A percentile compares a stretch with the other conserved stretches of the same genome.
These are phyloP conservation scores for Procapra przewalskii DNA, from an alignment of 2,113 vertebrate species.

Conservation along the genomic window DNA sequence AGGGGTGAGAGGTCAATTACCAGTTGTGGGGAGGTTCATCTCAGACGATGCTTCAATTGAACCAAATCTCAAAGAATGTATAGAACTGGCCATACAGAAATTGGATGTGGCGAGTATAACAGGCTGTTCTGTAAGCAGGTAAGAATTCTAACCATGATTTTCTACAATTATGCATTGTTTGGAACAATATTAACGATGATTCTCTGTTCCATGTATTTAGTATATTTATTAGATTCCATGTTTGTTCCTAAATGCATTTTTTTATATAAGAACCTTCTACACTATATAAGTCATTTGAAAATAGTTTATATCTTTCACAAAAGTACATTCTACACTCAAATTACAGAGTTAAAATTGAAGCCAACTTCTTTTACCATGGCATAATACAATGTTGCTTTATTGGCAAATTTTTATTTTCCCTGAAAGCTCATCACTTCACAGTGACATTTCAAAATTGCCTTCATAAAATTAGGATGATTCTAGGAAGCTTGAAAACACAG, in stretches of 20 bases:
- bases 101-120: background rate
- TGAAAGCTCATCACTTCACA: background rate
- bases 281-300: background rate
- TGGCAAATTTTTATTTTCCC: slow-evolving; percentile 36
- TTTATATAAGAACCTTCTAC: background rate
- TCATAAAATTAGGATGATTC: slow-evolving; percentile 49
- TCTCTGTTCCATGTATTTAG: background rate
- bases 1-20: background rate
- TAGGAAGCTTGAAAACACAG: slow-evolving; percentile 42
- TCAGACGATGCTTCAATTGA: background rate
- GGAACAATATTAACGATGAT: background rate
- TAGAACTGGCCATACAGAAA: background rate
- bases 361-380: background rate
- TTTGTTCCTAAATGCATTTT: background rate
- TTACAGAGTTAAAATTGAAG: background rate
- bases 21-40: background rate
- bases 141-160: background rate
- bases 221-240: background rate
- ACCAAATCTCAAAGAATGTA: background rate
- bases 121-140: background rate
- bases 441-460: slow-evolving; percentile 39
- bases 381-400: background rate
- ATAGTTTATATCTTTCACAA: background rate
- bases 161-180: background rate
- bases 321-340: background rate